Base-by-base conservation (phyloP, 2,113 vertebrate species). In the Tiliqua scincoides region DNA sequence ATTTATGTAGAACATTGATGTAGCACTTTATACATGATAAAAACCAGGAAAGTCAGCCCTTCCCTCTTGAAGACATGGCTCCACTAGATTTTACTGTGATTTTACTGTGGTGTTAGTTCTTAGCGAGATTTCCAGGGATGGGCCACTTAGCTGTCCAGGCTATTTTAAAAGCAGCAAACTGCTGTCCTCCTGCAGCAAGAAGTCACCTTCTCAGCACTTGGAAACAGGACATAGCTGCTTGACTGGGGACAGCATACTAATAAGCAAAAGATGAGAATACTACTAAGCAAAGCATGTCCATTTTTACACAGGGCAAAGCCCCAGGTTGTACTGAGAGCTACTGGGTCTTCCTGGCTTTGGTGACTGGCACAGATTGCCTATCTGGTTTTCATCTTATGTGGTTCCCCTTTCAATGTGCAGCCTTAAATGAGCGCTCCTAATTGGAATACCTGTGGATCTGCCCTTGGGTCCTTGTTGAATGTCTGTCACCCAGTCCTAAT, bases 391-490 rank as follows among this genome's bases (percentile, higher is more conserved):
- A 43, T 35, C 6, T 76, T 40, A 65, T 37, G 11, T 52, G 40
- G n/a, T 20, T 61, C 82, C 37, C 74, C 37, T 74, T 27, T 88
- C 73, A 8, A 72, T 86, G 57, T 10, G 30, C 21, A 77, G 25
- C 25, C 84, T 52, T 85, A 85, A 82, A 67, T 85, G 81, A 90
- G 43, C 14, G 80, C 32, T 76, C 73, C 65, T 40, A n/a, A 93
- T 80, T 86, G 72, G 91, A 91, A 87, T 84, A 83, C 20, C 48
- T 87, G 77, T 89, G 87, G 81, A 85, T 85, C 93, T 71, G 71
- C 77, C 71, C 76, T 82, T 73, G n/a, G 82, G 67, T 59, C 62
- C 80, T 82, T 73, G n/a, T 81, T 78, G 63, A 85, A 70, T 78
- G 40, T 84, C 85, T 61, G 0, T 25, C 80, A 3, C 23, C 52